These are phyloP conservation scores for Drosophila repletoides DNA, from an alignment of 1,140 invertebrate species.

Conservation along the genomic window DNA sequence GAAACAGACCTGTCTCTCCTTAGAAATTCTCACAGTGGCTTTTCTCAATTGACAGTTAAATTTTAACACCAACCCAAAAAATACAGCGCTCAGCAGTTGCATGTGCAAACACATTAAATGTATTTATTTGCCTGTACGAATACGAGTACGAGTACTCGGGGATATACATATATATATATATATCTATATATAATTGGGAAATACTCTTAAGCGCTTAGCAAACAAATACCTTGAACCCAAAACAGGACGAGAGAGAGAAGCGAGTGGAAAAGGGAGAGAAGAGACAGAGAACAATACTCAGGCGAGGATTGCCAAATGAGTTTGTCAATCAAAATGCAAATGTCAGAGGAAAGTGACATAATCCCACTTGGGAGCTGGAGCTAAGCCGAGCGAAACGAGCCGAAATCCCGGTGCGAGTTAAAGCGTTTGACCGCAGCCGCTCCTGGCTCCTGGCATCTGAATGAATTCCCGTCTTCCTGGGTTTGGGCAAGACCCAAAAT, in stretches of 20 bases:
- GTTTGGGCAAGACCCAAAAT: background rate
- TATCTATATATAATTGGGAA: conserved; percentile 57
- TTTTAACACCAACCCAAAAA: background rate
- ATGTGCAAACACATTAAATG: conserved; percentile 18
- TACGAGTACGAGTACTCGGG: conserved; percentile 1
- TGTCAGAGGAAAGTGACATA: conserved; percentile 79
- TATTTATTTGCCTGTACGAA: conserved; percentile 8
- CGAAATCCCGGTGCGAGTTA: conserved; percentile 70
- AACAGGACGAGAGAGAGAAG: background rate
- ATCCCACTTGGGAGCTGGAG: conserved; percentile 77
- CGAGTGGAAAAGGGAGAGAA: background rate
- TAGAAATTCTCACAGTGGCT: too few relatives aligned
- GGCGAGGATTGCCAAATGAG: conserved; percentile 61
- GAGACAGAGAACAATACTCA: background rate
- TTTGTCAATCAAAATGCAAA: conserved; percentile 82
- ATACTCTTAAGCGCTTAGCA: conserved; percentile 61
- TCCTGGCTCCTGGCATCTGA: conserved; percentile 44
- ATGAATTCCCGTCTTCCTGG: conserved; percentile 45
- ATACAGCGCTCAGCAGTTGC: background rate
- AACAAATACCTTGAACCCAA: conserved; percentile 35
- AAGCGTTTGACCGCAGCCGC: conserved; percentile 71
- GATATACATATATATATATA: background rate
- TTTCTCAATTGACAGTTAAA: background rate
- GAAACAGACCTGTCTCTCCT: too few relatives aligned
- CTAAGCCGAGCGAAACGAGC: conserved; percentile 71